These are phyloP conservation scores for Tipula vernalis DNA, from an alignment of 2,888 invertebrate species.

Conservation along the genomic window DNA sequence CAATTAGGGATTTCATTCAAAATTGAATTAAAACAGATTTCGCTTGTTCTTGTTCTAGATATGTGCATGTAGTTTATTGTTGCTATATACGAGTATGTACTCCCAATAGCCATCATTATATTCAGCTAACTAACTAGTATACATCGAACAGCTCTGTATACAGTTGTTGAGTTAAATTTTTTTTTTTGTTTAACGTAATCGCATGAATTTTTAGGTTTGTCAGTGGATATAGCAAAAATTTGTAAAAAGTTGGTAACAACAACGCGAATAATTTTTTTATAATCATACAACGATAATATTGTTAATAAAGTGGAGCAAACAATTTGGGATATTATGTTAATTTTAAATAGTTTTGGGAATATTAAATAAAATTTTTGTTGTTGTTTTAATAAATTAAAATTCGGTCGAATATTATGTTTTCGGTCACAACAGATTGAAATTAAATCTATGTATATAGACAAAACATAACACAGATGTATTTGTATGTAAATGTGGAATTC, in stretches of 20 bases:
- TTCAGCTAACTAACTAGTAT: neutral
- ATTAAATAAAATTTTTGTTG: too few species aligned
- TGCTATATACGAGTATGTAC: neutral
- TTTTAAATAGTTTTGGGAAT: neutral
- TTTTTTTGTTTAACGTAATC: neutral
- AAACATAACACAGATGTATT: neutral
- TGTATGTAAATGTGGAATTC: neutral
- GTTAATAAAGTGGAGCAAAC: neutral
- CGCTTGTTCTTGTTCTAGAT: neutral
- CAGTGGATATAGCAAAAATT: neutral
- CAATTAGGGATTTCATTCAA: neutral
- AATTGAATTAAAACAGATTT: neutral
- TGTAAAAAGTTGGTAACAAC: neutral
- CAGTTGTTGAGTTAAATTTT: neutral
- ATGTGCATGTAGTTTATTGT: neutral
- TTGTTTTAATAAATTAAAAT: neutral
- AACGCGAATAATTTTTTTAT: neutral
- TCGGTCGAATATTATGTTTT: neutral
- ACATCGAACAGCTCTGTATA: neutral
- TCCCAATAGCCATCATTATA: neutral
- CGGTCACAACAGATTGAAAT: neutral
- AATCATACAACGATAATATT: neutral
- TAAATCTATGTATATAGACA: neutral
- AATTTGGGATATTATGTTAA: neutral
- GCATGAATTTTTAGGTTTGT: neutral